These are phyloP conservation scores for Caenorhabditis sp. DNA, from an alignment of 2,888 invertebrate species.

Conservation along the genomic window DNA sequence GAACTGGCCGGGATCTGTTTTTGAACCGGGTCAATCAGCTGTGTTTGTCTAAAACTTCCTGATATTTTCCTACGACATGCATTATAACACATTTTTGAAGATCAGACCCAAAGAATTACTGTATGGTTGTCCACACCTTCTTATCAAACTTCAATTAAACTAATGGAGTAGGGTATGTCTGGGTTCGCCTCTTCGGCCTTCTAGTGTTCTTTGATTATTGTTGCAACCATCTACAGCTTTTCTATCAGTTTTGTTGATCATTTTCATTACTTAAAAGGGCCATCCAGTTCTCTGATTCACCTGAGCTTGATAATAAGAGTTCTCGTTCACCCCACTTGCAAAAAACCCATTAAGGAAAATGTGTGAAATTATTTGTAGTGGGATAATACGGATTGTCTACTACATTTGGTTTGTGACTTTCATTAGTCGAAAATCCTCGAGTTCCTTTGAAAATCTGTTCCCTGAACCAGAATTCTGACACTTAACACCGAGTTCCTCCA, in stretches of 20 bases:
- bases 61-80: no score
- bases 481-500: no score
- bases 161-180: neutral
- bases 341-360: no score
- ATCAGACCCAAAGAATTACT: no score
- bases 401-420: neutral
- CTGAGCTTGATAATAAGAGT: neutral
- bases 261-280: neutral
- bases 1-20: neutral
- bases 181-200: no score
- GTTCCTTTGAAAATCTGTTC: conserved; percentile 1
- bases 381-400: conserved; percentile 29
- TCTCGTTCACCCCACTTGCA: no score
- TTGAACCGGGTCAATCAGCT: neutral
- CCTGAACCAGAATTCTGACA: neutral
- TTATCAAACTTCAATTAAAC: neutral
- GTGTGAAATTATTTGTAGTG: no score
- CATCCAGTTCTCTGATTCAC: no score
- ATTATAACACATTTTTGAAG: no score
- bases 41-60: neutral
- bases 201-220: no score
- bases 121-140: no score
- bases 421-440: conserved; percentile 24
- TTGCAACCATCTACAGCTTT: no score
- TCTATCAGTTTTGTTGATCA: neutral